These are phyloP conservation scores for Phrixothrix hirtus DNA, from an alignment of 2,888 invertebrate species.

Conservation along the genomic window DNA sequence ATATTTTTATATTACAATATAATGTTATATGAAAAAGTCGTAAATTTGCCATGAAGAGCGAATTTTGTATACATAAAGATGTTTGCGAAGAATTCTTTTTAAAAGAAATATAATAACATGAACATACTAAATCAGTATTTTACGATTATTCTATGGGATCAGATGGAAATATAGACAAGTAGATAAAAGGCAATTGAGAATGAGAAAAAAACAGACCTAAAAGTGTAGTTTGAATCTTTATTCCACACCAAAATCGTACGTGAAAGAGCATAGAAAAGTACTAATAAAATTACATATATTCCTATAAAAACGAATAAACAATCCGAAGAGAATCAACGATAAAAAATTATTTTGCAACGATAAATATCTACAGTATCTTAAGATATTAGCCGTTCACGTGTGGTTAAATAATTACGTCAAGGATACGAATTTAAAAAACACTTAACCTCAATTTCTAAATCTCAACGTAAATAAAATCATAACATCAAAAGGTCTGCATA, in stretches of 20 bases:
- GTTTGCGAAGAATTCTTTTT: too few relatives aligned
- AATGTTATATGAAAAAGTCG: background rate
- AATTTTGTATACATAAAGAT: too few relatives aligned
- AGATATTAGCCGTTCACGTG: constrained; percentile 41
- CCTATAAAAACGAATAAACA: constrained; percentile 34
- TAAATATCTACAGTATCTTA: constrained; percentile 28
- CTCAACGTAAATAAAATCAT: constrained; percentile 33
- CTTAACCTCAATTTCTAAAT: constrained; percentile 36
- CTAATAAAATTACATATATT: constrained; percentile 15
- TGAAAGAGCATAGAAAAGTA: background rate
- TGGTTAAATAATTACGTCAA: constrained; percentile 40
- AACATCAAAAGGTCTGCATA: constrained; percentile 30
- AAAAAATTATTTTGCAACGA: constrained; percentile 13
- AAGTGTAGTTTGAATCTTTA: constrained; percentile 6
- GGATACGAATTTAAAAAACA: constrained; percentile 36
- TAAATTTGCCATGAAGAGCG: too few relatives aligned
- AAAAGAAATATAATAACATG: background rate
- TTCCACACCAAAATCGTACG: background rate
- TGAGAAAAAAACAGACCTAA: constrained; percentile 11
- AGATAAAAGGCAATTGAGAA: constrained; percentile 8
- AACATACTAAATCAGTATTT: background rate
- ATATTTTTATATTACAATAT: background rate
- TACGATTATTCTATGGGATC: constrained; percentile 4
- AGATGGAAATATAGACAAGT: constrained; percentile 11
- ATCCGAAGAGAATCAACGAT: constrained; percentile 4